Conservation (phyloP, 2,797 vertebrate genomes). For the Okamejei kenojei region DNA sequence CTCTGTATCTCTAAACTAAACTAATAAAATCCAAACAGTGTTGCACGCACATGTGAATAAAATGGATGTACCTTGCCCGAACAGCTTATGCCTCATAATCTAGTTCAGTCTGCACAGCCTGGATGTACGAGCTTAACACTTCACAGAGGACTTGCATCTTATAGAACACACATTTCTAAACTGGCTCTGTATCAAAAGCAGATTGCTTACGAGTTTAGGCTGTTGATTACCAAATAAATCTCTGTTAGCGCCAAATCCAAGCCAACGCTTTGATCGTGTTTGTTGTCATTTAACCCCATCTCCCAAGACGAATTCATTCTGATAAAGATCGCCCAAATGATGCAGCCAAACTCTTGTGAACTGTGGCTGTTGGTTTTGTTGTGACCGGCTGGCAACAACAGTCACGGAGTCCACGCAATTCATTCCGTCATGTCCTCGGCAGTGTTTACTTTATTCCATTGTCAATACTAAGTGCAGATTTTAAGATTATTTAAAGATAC, state of each 20-base stretch:
- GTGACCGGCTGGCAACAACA: not conserved
- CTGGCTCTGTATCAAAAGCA: not conserved
- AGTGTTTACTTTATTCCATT: not conserved
- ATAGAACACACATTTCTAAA: not conserved
- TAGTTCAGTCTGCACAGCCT: no score
- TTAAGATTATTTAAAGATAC: not conserved
- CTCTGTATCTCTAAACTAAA: no score
- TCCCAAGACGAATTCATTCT: not conserved
- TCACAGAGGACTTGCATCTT: no score
- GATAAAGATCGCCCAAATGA: not conserved
- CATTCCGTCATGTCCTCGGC: not conserved
- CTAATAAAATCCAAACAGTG: no score
- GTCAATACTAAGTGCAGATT: not conserved
- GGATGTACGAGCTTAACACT: no score
- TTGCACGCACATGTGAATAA: no score
- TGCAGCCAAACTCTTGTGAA: not conserved
- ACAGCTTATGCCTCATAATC: no score
- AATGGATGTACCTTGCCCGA: no score
- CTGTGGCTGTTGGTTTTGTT: not conserved
- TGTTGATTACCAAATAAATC: not conserved
- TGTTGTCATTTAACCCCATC: not conserved
- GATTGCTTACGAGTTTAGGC: not conserved
- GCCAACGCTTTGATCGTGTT: not conserved
- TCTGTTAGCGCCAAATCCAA: not conserved
- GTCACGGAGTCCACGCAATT: not conserved